Base-by-base conservation (phyloP, 2,888 invertebrate genomes). In the Patella caerulea region DNA sequence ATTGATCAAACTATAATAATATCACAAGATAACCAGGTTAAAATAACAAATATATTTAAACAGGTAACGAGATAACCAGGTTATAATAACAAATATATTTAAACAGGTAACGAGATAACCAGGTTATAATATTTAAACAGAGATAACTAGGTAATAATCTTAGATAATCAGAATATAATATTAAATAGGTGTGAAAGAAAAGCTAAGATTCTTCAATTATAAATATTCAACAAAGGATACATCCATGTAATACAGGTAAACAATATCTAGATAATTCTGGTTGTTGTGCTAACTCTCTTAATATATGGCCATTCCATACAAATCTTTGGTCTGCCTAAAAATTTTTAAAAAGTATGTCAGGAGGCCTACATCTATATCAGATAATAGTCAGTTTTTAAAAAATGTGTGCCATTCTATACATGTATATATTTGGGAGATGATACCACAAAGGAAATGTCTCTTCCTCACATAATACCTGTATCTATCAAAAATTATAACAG, bases 171-270 rank as follows among this genome's bases (percentile, higher is more conserved):
- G 29, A 3, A 3, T 29, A 29, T 29, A 29, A 29, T 29, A 29
- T 29, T 29, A 45, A 45, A 45, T 9, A 45, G 45, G 45, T 9
- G 45, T 45, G 45, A 45, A 45, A 9, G 9, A 9, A 9, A 45
- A 45, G 45, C 45, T 45, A 45, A 45, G 45, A 45, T 45, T 45
- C 45, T 9, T 45, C 45, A 45, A 45, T 45, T 45, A 45, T 45
- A 45, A 45, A 45, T 45, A 1, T 7, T 45, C 3, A 45, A 45
- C 45, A 29, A 87, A 90, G 89, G 91, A 91, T 92, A 92, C 92
- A 99, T 82, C 99, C 99, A 91, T 97, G 95, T 86, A 99, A 94
- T 76, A 99, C 91, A 0, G 99, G 98, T 83, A 99, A 93, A 81
- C 96, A 95, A 92, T 96, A 93, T 70, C 86, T 85, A 12, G 86